A percentile compares a stretch with the other conserved stretches of the same genome.
These are phyloP conservation scores for Pygmarrhopalites habei DNA, from an alignment of 1,140 invertebrate genomes.

Conservation along the genomic window DNA sequence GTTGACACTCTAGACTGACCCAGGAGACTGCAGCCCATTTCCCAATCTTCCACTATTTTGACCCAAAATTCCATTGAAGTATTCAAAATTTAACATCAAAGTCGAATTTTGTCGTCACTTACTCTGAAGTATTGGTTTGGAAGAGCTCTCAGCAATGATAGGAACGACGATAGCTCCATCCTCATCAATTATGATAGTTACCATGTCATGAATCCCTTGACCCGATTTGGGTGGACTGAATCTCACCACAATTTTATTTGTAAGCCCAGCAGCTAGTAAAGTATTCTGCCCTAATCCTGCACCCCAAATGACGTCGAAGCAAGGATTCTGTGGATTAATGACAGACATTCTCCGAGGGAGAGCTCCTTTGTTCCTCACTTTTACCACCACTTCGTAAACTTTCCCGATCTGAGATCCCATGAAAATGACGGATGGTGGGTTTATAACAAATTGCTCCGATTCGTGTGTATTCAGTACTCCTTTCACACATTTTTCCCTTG, in stretches of 20 bases:
- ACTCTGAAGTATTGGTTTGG: conserved; percentile 27
- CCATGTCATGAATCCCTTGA: conserved; percentile 15
- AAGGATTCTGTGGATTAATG: conserved; percentile 18
- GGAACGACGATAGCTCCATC: conserved; percentile 33
- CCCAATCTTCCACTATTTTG: conserved; percentile 35
- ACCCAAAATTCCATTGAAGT: too few species aligned
- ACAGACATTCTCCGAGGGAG: conserved; percentile 22
- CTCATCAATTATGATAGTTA: conserved; percentile 25
- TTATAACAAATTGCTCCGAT: not conserved
- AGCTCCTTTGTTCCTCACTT: conserved; percentile 20
- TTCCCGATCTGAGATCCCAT: conserved; percentile 15
- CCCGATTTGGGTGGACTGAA: conserved; percentile 14
- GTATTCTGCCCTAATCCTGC: conserved; percentile 21
- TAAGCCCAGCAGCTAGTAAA: conserved; percentile 22
- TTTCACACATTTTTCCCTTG: not conserved
- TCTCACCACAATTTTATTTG: conserved; percentile 1
- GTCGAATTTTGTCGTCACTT: too few species aligned
- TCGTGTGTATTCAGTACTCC: conserved; percentile 16
- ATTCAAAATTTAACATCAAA: too few species aligned
- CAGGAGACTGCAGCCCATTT: conserved; percentile 27
- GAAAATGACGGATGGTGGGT: conserved; percentile 21
- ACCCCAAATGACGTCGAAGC: conserved; percentile 20
- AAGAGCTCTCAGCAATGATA: conserved; percentile 5
- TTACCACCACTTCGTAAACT: conserved; percentile 10
- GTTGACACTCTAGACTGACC: not conserved